Percentiles rank a stretch among this genome's conserved stretches.
These are phyloP conservation scores for Pristis pectinata DNA, from an alignment of 2,797 vertebrate species.

Conservation along the genomic window DNA sequence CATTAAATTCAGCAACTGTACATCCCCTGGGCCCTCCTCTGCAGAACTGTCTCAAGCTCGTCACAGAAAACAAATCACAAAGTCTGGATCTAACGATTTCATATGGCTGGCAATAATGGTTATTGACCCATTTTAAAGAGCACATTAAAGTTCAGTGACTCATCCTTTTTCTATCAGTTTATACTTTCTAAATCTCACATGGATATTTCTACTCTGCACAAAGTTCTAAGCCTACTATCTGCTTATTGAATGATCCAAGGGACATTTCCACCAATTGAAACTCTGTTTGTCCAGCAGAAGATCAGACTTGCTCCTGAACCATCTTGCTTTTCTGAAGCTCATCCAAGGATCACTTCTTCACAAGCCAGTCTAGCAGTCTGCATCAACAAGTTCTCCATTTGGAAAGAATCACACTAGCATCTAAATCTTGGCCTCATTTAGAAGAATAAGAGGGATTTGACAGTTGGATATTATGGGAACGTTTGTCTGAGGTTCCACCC, in stretches of 20 bases:
- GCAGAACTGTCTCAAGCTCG: conserved; percentile 48
- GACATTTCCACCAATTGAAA: not conserved
- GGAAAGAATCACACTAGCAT: not conserved
- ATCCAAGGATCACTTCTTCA: not conserved
- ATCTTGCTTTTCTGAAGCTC: not conserved
- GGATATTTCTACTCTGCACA: not conserved
- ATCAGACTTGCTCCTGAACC: not conserved
- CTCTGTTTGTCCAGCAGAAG: not conserved
- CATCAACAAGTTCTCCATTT: not conserved
- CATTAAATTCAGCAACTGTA: conserved; percentile 47
- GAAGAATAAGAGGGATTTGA: not conserved
- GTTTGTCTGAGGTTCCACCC: not conserved
- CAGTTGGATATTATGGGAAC: not conserved
- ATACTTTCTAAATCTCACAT: not conserved
- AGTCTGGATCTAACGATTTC: conserved; percentile 36
- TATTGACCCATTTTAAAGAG: conserved; percentile 6
- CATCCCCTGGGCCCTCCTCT: conserved; percentile 46
- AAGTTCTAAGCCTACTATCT: not conserved
- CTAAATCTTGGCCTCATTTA: not conserved
- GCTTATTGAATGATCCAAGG: not conserved
- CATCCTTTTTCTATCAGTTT: not conserved
- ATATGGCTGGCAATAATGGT: conserved; percentile 38
- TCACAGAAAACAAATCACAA: conserved; percentile 62
- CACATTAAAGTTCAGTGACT: conserved; percentile 7
- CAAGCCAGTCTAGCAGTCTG: not conserved